Evolutionary conservation across 2,888 invertebrate species (phyloP), one percentile per base, ranked within the genome.

Genomic region (Ophraella communa): DNA sequence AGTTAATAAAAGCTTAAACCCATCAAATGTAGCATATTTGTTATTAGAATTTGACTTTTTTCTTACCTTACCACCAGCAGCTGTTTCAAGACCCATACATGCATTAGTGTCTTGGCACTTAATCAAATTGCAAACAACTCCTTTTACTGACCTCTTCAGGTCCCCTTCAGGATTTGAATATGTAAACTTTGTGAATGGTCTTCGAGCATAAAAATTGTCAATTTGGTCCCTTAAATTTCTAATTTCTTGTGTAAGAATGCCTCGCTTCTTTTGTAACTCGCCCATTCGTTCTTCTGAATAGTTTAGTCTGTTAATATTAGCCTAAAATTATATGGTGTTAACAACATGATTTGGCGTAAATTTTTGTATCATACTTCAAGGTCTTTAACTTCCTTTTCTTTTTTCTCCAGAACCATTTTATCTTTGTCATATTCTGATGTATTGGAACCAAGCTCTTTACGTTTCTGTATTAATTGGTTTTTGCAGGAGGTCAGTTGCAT

Each of bases 31-130:
- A 27, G 8, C 24, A 24, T 24, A 24, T 24, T 39, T 14, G 21
- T 20, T n/a, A 11, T 1, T n/a, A 11, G 8, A n/a, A n/a, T n/a
- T n/a, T n/a, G n/a, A n/a, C n/a, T n/a, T n/a, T n/a, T n/a, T 3
- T 10, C 85, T 82, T 81, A 95, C 95, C 85, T 87, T 88, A 65
- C 91, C 93, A 5, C 95, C 95, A 14, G 94, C 95, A 7, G 91
- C 91, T 17, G 91, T 90, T 80, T 96, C 95, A 60, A 98, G 81
- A 1, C 97, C 97, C 49, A 90, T 88, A 57, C 90, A 90, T 77
- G 89, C 87, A 21, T 81, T 81, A 1, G 86, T 85, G 78, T 96
- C 91, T 60, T 85, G 87, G 0, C 96, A 87, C 35, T 86, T 85
- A 59, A 98, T 87, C 68, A 96, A 83, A 69, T 91, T 88, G 71